Percentiles rank a stretch among this genome's conserved stretches.
Conservation (phyloP, 2,797 vertebrate species). For the Chelon labrosus region DNA sequence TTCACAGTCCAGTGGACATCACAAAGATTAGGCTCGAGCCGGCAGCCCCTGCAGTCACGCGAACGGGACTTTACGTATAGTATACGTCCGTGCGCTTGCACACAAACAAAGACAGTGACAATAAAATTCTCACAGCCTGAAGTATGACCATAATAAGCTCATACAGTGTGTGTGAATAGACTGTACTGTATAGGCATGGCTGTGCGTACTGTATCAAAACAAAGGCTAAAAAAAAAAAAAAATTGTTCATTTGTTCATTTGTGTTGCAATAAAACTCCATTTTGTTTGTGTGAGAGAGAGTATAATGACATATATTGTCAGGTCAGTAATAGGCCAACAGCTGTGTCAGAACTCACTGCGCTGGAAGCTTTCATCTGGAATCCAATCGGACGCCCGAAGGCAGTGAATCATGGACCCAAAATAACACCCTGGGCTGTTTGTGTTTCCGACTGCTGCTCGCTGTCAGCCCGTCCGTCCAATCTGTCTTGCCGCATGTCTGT, state of each 20-base stretch:
- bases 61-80: constrained; percentile 44
- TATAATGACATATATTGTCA: constrained; percentile 17
- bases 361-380: constrained; percentile 76
- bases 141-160: constrained; percentile 33
- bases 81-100: constrained; percentile 25
- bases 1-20: constrained; percentile 68
- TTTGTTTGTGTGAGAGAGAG: constrained; percentile 10
- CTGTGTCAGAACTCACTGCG: constrained; percentile 67
- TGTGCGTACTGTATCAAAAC: neutral
- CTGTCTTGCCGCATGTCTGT: constrained; percentile 50
- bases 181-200: neutral
- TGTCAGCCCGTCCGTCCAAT: constrained; percentile 52
- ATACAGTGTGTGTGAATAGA: constrained; percentile 14
- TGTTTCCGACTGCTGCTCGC: constrained; percentile 70
- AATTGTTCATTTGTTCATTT: constrained; percentile 14
- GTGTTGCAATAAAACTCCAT: constrained; percentile 1
- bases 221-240: constrained; percentile 3
- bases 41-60: constrained; percentile 62
- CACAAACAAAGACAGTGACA: constrained; percentile 18
- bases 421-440: constrained; percentile 76
- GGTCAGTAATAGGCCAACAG: constrained; percentile 66
- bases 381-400: constrained; percentile 62
- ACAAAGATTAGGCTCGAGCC: constrained; percentile 56
- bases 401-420: constrained; percentile 78
- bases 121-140: constrained; percentile 43